Evolutionary conservation across 2,888 invertebrate species (phyloP).

Genomic region (Ethmia dodecea): DNA sequence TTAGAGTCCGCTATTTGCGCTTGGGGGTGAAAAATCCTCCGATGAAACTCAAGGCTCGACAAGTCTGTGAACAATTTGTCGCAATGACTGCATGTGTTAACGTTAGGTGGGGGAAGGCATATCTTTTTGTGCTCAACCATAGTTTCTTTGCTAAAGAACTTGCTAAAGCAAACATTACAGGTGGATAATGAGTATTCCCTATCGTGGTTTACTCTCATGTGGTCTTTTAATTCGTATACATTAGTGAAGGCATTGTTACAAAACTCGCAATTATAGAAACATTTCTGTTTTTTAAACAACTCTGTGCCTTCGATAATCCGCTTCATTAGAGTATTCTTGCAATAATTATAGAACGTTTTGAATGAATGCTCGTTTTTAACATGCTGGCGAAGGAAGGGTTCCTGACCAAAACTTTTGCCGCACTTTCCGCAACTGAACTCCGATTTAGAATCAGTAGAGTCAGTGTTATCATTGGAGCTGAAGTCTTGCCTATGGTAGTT

Average conservation of each 20-base stretch:
- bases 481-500: conserved; percentile 18
- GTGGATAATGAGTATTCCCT: conserved; percentile 42
- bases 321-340: conserved; percentile 39
- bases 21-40: conserved; percentile 54
- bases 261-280: conserved; percentile 44
- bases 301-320: background rate
- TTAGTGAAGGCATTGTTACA: conserved; percentile 35
- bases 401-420: conserved; percentile 32
- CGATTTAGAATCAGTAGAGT: background rate
- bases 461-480: conserved; percentile 14
- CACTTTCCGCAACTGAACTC: conserved; percentile 35
- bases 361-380: conserved; percentile 50
- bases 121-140: conserved; percentile 41
- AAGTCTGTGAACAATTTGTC: conserved; percentile 58
- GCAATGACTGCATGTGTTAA: conserved; percentile 46
- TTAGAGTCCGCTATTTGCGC: conserved; percentile 47
- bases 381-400: conserved; percentile 40
- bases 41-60: conserved; percentile 54
- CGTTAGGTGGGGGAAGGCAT: conserved; percentile 47
- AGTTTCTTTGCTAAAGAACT: conserved; percentile 48
- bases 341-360: conserved; percentile 50
- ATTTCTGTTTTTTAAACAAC: conserved; percentile 8
- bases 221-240: conserved; percentile 49
- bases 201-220: conserved; percentile 45
- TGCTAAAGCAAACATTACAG: conserved; percentile 58